phyloP scores from a whole-genome alignment of 2,888 invertebrate genomes.

The Bimastos eiseni region DNA sequence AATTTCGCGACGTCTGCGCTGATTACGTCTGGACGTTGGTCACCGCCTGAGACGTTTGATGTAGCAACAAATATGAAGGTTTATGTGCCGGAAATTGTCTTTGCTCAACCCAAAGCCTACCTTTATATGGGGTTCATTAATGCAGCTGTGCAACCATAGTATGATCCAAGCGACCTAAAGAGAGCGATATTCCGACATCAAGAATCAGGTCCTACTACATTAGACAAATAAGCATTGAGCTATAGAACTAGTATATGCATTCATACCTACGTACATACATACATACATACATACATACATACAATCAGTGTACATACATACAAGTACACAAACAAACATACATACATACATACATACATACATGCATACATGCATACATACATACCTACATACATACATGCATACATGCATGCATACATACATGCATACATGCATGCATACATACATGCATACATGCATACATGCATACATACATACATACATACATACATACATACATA shows the following conservation, averaged over 20 bases:
- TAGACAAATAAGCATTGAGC: background rate
- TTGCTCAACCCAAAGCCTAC: background rate
- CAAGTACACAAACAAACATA: background rate
- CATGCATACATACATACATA: constrained; percentile 20
- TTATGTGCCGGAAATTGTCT: background rate
- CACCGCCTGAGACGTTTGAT: background rate
- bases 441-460: background rate
- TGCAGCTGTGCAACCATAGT: background rate
- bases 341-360: background rate
- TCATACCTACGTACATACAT: too few species aligned
- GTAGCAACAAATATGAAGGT: background rate
- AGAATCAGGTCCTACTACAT: background rate
- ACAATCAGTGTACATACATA: background rate
- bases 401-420: background rate
- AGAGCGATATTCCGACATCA: background rate
- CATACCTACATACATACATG: too few species aligned
- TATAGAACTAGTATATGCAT: background rate
- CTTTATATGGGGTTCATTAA: background rate
- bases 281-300: background rate
- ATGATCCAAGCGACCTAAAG: background rate
- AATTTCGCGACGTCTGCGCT: background rate
- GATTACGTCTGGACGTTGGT: background rate
- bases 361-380: too few species aligned
- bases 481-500: background rate
- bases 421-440: too few species aligned